These are phyloP conservation scores for Trisateles emortualis DNA, from an alignment of 2,888 invertebrate species.

Conservation along the genomic window DNA sequence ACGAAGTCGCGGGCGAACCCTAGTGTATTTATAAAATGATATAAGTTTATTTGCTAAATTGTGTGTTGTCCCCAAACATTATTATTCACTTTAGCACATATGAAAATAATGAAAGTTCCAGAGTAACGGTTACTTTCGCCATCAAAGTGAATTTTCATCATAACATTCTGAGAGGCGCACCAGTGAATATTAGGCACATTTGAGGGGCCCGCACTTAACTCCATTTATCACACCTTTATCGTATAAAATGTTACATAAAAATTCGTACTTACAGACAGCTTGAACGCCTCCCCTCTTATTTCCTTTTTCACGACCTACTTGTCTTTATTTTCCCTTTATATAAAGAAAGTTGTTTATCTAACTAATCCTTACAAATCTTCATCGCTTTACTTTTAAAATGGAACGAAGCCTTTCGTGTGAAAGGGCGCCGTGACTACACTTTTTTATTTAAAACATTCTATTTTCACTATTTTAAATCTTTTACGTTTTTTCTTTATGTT, in stretches of 20 bases:
- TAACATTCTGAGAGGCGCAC: constrained; percentile 27
- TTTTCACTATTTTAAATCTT: constrained; percentile 34
- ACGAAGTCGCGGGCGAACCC: too few species aligned
- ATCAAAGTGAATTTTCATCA: constrained; percentile 41
- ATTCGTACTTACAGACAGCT: constrained; percentile 30
- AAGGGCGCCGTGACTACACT: constrained; percentile 18
- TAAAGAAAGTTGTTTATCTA: constrained; percentile 46
- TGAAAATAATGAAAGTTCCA: neutral
- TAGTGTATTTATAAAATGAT: too few species aligned
- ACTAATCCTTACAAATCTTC: constrained; percentile 49
- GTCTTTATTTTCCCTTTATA: constrained; percentile 40
- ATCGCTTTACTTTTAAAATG: constrained; percentile 40
- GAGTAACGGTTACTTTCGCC: constrained; percentile 15
- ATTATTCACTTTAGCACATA: neutral
- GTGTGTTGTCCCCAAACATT: too few species aligned
- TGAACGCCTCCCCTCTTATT: constrained; percentile 15
- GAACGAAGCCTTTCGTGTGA: constrained; percentile 22
- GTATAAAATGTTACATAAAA: constrained; percentile 44
- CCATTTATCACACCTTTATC: constrained; percentile 58
- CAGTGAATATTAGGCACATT: constrained; percentile 51
- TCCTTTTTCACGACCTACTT: constrained; percentile 24
- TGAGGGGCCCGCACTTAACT: constrained; percentile 39
- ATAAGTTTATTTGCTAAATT: too few species aligned
- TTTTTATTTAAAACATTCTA: constrained; percentile 29
- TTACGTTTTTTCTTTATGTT: constrained; percentile 26